These are phyloP conservation scores for Melanotaenia parkinsoni DNA, from an alignment of 2,797 vertebrate species.

Conservation along the genomic window DNA sequence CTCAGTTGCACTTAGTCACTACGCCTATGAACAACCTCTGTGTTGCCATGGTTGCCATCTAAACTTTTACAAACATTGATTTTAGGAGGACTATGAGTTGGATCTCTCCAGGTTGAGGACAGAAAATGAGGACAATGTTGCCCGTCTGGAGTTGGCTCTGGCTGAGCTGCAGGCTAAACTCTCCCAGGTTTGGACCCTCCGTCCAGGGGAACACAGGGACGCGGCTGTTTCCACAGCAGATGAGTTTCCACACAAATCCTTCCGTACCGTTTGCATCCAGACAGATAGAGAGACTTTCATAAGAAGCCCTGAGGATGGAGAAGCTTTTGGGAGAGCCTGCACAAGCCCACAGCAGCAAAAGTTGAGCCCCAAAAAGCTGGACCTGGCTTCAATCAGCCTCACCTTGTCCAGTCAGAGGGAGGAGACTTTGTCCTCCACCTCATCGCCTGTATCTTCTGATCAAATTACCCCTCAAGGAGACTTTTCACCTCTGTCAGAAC, in stretches of 20 bases:
- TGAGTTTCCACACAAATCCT: slow-evolving; percentile 79
- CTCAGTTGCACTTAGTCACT: no score
- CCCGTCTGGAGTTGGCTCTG: slow-evolving; percentile 83
- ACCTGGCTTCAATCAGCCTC: slow-evolving; percentile 84
- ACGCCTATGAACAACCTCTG: no score
- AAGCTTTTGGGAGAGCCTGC: slow-evolving; percentile 47
- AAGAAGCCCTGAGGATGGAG: slow-evolving; percentile 81
- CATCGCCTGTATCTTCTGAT: slow-evolving; percentile 34
- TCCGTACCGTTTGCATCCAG: slow-evolving; percentile 90
- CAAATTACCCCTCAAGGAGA: slow-evolving; percentile 52
- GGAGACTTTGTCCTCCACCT: slow-evolving; percentile 35
- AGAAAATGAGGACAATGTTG: slow-evolving; percentile 84
- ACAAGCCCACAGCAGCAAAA: slow-evolving; percentile 75
- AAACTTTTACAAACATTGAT: background rate
- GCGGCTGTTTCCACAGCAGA: slow-evolving; percentile 88
- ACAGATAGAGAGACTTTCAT: slow-evolving; percentile 93
- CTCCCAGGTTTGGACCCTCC: slow-evolving; percentile 70
- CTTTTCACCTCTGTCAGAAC: slow-evolving; percentile 34
- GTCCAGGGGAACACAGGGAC: slow-evolving; percentile 80
- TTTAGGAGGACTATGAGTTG: slow-evolving; percentile 87
- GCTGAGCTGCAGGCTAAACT: slow-evolving; percentile 81
- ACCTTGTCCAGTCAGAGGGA: slow-evolving; percentile 66
- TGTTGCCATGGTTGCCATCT: background rate
- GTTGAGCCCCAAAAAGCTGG: slow-evolving; percentile 84
- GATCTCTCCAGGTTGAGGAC: slow-evolving; percentile 85